Conservation (phyloP, 2,888 invertebrate genomes). For the Apeira syringaria region DNA sequence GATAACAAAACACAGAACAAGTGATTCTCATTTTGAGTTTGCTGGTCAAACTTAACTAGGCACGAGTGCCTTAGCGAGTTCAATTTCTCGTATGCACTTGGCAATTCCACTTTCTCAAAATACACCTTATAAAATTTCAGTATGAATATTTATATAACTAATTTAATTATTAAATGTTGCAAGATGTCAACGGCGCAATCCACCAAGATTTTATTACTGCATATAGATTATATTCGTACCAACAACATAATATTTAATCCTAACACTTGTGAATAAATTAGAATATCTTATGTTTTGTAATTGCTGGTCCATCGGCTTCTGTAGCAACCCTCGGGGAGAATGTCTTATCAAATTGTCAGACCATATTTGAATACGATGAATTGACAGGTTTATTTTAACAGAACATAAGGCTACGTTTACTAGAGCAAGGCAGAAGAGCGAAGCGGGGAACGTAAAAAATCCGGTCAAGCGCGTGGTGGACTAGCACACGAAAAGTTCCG, state of each 20-base stretch:
- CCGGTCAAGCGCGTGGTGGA: no score
- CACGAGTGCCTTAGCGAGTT: no score
- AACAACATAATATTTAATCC: slow-evolving; percentile 10
- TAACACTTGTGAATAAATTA: slow-evolving; percentile 26
- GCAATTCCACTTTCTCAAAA: no score
- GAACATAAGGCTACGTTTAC: slow-evolving; percentile 11
- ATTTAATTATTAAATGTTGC: neutral
- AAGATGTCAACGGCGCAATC: neutral
- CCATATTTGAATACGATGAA: slow-evolving; percentile 30
- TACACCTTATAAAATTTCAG: no score
- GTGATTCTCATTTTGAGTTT: no score
- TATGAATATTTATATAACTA: no score
- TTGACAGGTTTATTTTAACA: slow-evolving; percentile 33
- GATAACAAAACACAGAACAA: no score
- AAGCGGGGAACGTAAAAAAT: no score
- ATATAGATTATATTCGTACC: slow-evolving; percentile 12
- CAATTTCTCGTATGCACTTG: no score
- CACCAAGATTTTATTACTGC: neutral
- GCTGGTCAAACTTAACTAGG: no score
- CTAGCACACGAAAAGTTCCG: no score
- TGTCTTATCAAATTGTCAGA: slow-evolving; percentile 30
- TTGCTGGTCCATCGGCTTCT: slow-evolving; percentile 29
- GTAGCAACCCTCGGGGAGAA: slow-evolving; percentile 22
- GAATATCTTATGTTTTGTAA: slow-evolving; percentile 31
- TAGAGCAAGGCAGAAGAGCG: slow-evolving; percentile 3